A percentile compares a stretch with the other conserved stretches of the same genome.
Evolutionary conservation across 2,888 invertebrate species (phyloP).

Genomic region (Ennomos quercinarius): DNA sequence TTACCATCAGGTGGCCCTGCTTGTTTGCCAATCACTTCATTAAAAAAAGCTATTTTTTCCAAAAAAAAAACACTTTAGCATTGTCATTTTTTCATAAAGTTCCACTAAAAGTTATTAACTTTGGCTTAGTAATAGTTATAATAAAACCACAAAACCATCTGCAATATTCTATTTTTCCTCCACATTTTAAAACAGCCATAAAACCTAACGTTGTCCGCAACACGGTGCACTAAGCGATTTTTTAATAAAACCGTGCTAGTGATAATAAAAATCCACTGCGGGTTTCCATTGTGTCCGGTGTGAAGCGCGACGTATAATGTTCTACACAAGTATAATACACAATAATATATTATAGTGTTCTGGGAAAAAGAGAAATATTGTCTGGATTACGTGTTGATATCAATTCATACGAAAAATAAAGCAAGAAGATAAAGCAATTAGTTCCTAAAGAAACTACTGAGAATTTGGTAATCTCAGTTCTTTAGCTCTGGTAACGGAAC

Average conservation of each 20-base stretch:
- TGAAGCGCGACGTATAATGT: slow-evolving; percentile 22
- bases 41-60: too few relatives aligned
- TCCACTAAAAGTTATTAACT: too few relatives aligned
- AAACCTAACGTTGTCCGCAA: neutral
- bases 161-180: neutral
- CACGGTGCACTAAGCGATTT: slow-evolving; percentile 14
- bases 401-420: too few relatives aligned
- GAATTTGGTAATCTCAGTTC: too few relatives aligned
- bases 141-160: neutral
- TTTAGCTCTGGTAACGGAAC: too few relatives aligned
- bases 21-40: too few relatives aligned
- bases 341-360: neutral
- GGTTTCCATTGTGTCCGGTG: slow-evolving; percentile 19
- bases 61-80: too few relatives aligned
- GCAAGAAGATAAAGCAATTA: too few relatives aligned
- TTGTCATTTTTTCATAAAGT: too few relatives aligned
- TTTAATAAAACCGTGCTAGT: slow-evolving; percentile 22
- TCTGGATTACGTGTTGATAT: slow-evolving; percentile 8
- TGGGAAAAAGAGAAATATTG: slow-evolving; percentile 5
- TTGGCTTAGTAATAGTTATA: too few relatives aligned
- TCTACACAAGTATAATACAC: slow-evolving; percentile 1
- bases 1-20: too few relatives aligned
- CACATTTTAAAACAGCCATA: neutral
- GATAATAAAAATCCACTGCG: slow-evolving; percentile 24
- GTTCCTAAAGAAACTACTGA: too few relatives aligned